Conservation (phyloP, 92 coral and sea anemone genomes). For the Metridium senile region DNA sequence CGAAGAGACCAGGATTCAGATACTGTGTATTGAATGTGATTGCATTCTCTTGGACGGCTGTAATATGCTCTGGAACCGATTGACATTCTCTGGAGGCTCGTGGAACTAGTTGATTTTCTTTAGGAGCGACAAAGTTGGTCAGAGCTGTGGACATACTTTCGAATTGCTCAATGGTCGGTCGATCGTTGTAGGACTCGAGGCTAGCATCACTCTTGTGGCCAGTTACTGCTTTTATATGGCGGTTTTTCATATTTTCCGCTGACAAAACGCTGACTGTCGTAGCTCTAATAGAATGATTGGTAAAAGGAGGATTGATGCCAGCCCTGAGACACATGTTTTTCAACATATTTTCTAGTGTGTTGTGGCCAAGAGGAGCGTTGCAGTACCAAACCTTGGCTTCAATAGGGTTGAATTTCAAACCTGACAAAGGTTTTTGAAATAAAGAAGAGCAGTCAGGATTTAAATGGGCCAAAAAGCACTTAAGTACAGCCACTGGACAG, state of each 20-base stretch:
- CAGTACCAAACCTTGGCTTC: slow-evolving; percentile 50
- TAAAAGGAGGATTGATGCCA: slow-evolving; percentile 45
- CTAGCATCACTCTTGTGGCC: slow-evolving; percentile 53
- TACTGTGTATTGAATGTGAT: no score
- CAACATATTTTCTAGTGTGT: slow-evolving; percentile 41
- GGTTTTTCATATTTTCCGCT: slow-evolving; percentile 19
- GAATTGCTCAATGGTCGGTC: slow-evolving; percentile 44
- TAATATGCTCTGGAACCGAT: no score
- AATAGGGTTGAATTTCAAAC: slow-evolving; percentile 11
- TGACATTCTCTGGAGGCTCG: no score
- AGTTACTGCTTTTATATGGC: slow-evolving; percentile 30
- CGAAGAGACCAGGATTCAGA: no score
- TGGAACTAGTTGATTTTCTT: no score
- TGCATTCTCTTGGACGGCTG: no score
- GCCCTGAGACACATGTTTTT: slow-evolving; percentile 31
- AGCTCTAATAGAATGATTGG: slow-evolving; percentile 58
- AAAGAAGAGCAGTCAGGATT: slow-evolving; percentile 43
- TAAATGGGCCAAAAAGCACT: slow-evolving; percentile 36
- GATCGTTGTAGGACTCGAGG: slow-evolving; percentile 48
- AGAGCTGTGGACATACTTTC: slow-evolving; percentile 27
- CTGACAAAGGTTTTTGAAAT: slow-evolving; percentile 45
- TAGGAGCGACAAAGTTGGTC: slow-evolving; percentile 9
- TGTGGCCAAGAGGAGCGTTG: slow-evolving; percentile 36
- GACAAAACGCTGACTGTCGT: slow-evolving; percentile 52
- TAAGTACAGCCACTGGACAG: slow-evolving; percentile 44